Evolutionary conservation across 1,140 invertebrate species (phyloP).

Genomic region (Bombus soroeensis): DNA sequence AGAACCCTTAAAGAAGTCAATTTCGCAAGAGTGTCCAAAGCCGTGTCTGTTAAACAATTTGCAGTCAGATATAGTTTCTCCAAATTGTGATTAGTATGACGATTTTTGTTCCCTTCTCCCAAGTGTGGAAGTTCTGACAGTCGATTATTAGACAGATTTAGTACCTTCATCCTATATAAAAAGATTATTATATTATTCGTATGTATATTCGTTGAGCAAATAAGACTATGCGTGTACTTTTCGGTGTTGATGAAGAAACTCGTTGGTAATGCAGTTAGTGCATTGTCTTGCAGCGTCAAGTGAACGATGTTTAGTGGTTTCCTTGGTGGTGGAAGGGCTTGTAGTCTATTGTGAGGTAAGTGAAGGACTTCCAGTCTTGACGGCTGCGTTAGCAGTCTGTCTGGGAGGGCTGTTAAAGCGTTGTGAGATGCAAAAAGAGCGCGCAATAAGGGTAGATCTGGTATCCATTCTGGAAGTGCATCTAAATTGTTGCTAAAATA

Average conservation of each 20-base stretch:
- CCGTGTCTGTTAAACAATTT: constrained; percentile 90
- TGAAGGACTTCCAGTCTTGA: constrained; percentile 88
- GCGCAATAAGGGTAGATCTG: constrained; percentile 88
- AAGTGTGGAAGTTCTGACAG: constrained; percentile 87
- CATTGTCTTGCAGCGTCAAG: constrained; percentile 90
- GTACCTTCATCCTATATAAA: constrained; percentile 84
- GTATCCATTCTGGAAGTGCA: constrained; percentile 90
- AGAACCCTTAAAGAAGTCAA: constrained; percentile 87
- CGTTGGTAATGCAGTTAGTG: constrained; percentile 87
- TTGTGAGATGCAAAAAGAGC: constrained; percentile 91
- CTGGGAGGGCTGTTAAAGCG: constrained; percentile 86
- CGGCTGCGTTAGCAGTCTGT: constrained; percentile 89
- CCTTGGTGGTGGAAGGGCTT: constrained; percentile 87
- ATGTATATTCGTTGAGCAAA: too few species aligned
- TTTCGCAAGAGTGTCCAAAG: constrained; percentile 87
- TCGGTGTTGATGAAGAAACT: constrained; percentile 90
- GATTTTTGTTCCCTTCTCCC: constrained; percentile 79
- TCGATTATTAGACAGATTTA: constrained; percentile 92
- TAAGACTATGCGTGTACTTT: constrained; percentile 73
- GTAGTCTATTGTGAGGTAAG: constrained; percentile 89
- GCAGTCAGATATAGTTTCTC: constrained; percentile 90
- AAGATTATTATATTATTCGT: neutral
- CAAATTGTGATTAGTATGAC: constrained; percentile 80
- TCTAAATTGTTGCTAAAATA: constrained; percentile 87
- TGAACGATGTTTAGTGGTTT: constrained; percentile 87